Base-by-base conservation (phyloP, 1,140 invertebrate genomes). In the Neodiprion lecontei region DNA sequence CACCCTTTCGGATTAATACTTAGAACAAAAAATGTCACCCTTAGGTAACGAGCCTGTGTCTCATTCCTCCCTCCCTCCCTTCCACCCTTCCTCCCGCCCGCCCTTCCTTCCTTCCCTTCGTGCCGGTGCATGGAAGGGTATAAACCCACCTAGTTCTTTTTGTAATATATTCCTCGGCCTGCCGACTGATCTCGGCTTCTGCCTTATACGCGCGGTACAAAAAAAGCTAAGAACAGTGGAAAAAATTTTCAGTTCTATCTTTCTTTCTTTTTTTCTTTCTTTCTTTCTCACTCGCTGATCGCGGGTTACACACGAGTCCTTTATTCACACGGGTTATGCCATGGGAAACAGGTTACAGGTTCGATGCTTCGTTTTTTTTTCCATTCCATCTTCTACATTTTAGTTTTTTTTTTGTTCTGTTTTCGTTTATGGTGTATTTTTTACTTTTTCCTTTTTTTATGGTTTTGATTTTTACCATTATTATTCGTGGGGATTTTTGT, bases 11-110 rank as follows among this genome's bases (percentile, higher is more conserved):
- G 53, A 61, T 61, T 61, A 61, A 61, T 61, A 61, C 53, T 61
- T 61, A 61, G 53, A 61, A 61, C 53, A 61, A 61, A 61, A 61
- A 61, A 61, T 61, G 53, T 61, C 53, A 61, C 53, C 53, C 53
- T 61, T 61, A 61, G 11, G 53, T 61, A 61, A 61, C 53, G 53
- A 61, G 53, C 53, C 53, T 61, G 53, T 61, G 53, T 61, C 28
- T 40, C 28, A 12, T 61, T 5, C 53, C 53, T 17, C 53, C 53
- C 53, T 14, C 3, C n/a, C 11, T 3, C 11, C 53, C 53, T 61
- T 5, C 28, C 28, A 40, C 1, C 28, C n/a, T 61, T 61, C 53
- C n/a, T 8, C 5, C 28, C 28, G 1, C 5, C 28, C 28, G 0
- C 5, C 28, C 28, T 40, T 40, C 28, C 28, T 40, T 40, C 28